A percentile compares a stretch with the other conserved stretches of the same genome.
Evolutionary conservation across 1,140 invertebrate species (phyloP).

Genomic region (roundworm (Caenorhabditis elegans)): WBcel235 BX284602.5:13918001-13918500

Average conservation of each 20-base stretch:
- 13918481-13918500: constrained; percentile 1
- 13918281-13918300: constrained; percentile 60
- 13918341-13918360: constrained; percentile 47
- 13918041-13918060: constrained; percentile 60
- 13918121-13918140: neutral
- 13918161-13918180: constrained; percentile 46
- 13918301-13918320: constrained; percentile 54
- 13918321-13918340: constrained; percentile 53
- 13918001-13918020: no score
- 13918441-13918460: constrained; percentile 55
- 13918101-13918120: constrained; percentile 33
- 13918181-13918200: constrained; percentile 34
- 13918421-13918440: constrained; percentile 57
- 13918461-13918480: neutral
- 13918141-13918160: constrained; percentile 43
- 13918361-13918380: constrained; percentile 53
- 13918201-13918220: constrained; percentile 3
- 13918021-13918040: constrained; percentile 48
- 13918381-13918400: constrained; percentile 57
- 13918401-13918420: constrained; percentile 50
- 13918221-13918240: neutral
- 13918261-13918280: constrained; percentile 56
- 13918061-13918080: constrained; percentile 57
- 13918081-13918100: constrained; percentile 49
- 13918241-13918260: constrained; percentile 42